Conservation (phyloP, 1,140 invertebrate genomes). For the Bombus impatiens region DNA sequence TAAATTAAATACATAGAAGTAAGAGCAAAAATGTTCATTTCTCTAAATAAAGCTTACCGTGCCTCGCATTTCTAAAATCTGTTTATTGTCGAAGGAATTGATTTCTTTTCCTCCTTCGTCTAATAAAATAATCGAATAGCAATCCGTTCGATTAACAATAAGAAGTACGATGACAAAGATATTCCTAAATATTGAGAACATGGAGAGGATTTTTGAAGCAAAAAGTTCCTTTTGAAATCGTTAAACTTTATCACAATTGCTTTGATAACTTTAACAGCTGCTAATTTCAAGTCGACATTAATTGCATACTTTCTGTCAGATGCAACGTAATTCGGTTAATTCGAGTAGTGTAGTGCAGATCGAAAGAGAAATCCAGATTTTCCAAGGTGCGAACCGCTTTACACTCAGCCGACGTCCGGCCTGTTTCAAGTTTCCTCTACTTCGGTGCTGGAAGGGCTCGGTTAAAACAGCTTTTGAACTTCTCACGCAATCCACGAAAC, state of each 20-base stretch:
- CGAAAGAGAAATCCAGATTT: background rate
- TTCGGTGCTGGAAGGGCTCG: background rate
- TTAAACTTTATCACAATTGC: background rate
- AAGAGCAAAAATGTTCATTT: too few relatives aligned
- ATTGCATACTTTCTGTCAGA: background rate
- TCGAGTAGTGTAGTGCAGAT: too few relatives aligned
- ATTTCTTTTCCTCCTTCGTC: too few relatives aligned
- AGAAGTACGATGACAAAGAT: background rate
- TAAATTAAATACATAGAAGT: too few relatives aligned
- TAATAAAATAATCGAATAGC: rapidly evolving
- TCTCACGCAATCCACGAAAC: conserved; percentile 1
- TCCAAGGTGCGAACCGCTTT: conserved; percentile 16
- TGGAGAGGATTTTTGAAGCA: background rate
- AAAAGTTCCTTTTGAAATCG: background rate
- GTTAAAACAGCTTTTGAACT: conserved; percentile 29
- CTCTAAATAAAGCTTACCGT: too few relatives aligned
- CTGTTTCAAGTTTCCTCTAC: background rate
- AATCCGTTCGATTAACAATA: background rate
- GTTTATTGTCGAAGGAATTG: too few relatives aligned
- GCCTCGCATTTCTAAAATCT: too few relatives aligned
- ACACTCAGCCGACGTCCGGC: background rate
- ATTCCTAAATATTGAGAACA: background rate
- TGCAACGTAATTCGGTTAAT: background rate
- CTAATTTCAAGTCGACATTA: background rate
- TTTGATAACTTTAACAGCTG: background rate